Evolutionary conservation across 2,888 invertebrate genomes (phyloP).

Genomic region (Callosobruchus maculatus): DNA sequence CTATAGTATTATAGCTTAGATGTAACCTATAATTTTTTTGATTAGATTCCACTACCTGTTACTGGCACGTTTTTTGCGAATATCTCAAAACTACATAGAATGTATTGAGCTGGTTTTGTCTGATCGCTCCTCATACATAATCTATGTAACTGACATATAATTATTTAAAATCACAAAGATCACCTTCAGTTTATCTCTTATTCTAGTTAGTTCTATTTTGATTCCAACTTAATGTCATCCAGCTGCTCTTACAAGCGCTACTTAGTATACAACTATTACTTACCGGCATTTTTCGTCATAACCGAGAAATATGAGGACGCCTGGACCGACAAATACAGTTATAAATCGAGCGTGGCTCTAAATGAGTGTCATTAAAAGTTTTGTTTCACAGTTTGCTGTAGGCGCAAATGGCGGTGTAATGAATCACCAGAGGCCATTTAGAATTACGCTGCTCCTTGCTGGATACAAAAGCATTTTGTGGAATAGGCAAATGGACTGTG

Average conservation of each 20-base stretch:
- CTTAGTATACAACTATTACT: background rate
- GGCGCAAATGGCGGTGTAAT: conserved; percentile 12
- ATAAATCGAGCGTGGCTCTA: background rate
- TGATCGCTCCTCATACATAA: too few species aligned
- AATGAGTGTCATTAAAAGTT: conserved; percentile 12
- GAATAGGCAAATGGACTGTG: background rate
- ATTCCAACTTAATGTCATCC: background rate
- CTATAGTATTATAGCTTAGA: too few species aligned
- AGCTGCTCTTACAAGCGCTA: background rate
- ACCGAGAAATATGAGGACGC: background rate
- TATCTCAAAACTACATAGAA: too few species aligned
- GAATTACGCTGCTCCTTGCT: conserved; percentile 1
- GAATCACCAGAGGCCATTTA: conserved; percentile 4
- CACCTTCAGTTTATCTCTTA: too few species aligned
- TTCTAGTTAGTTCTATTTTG: background rate
- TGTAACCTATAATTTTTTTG: too few species aligned
- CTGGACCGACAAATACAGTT: background rate
- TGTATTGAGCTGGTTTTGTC: too few species aligned
- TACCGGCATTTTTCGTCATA: background rate
- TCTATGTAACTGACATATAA: too few species aligned
- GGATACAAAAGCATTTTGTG: background rate
- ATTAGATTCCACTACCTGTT: too few species aligned
- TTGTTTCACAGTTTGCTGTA: conserved; percentile 10
- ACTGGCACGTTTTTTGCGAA: too few species aligned
- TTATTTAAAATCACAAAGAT: too few species aligned